Conservation (phyloP, 1,140 invertebrate genomes). For the Amyelois transitella region DNA sequence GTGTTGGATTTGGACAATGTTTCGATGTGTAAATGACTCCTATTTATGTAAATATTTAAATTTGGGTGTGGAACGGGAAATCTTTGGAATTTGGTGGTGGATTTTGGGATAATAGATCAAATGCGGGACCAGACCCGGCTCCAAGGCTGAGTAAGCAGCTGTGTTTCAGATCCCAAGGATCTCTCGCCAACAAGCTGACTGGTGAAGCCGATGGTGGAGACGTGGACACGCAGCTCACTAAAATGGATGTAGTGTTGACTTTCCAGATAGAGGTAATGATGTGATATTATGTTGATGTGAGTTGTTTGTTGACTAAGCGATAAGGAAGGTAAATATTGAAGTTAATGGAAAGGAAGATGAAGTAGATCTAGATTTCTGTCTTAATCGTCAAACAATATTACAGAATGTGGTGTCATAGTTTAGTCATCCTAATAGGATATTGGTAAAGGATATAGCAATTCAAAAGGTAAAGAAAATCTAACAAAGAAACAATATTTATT, state of each 20-base stretch:
- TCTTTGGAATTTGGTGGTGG: slow-evolving; percentile 29
- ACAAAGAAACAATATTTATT: no score
- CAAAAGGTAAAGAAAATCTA: no score
- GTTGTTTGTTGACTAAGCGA: no score
- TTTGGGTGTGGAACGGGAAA: slow-evolving; percentile 2
- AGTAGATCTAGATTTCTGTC: no score
- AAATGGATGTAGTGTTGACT: slow-evolving; percentile 97
- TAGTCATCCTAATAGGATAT: no score
- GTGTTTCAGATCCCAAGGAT: slow-evolving; percentile 89
- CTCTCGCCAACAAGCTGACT: slow-evolving; percentile 87
- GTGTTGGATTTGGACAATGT: no score
- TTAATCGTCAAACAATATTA: no score
- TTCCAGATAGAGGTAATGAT: slow-evolving; percentile 94
- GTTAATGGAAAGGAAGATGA: no score
- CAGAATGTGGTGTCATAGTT: no score
- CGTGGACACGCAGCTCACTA: slow-evolving; percentile 92
- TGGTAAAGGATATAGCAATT: no score
- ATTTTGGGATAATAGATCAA: slow-evolving; percentile 45
- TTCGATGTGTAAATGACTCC: not conserved
- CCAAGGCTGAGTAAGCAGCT: slow-evolving; percentile 76
- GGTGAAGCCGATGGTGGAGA: slow-evolving; percentile 92
- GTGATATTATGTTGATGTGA: not conserved
- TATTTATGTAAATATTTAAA: slow-evolving; percentile 3
- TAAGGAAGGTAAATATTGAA: no score
- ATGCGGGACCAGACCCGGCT: slow-evolving; percentile 69